Percentiles rank a stretch among this genome's conserved stretches.
Conservation (phyloP, 2,797 vertebrate species). For the Graptemys geographica region DNA sequence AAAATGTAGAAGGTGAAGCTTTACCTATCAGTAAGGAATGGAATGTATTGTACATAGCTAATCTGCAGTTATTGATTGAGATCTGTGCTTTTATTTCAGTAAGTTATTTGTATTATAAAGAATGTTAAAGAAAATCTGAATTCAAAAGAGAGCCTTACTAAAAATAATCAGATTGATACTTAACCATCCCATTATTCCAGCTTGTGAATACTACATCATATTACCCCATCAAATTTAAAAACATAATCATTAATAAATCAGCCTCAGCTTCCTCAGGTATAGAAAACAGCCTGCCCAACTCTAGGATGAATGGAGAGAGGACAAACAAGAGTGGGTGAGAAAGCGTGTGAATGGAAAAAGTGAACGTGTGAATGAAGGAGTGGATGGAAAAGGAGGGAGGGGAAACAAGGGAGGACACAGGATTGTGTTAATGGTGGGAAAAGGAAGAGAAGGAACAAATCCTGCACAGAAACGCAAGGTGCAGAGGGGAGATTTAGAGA, state of each 20-base stretch:
- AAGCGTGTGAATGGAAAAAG: background rate
- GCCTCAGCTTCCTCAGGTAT: background rate
- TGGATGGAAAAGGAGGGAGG: background rate
- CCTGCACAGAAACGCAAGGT: background rate
- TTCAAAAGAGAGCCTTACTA: background rate
- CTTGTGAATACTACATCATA: background rate
- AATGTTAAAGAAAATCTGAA: conserved; percentile 29
- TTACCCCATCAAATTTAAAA: background rate
- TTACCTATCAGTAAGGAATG: conserved; percentile 20
- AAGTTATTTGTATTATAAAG: conserved; percentile 20
- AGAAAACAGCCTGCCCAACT: background rate
- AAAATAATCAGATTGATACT: background rate
- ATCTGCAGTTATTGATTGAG: background rate
- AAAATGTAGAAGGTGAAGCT: background rate
- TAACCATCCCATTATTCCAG: conserved; percentile 15
- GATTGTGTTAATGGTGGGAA: background rate
- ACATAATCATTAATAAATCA: background rate
- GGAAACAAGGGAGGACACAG: background rate
- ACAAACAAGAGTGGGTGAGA: background rate
- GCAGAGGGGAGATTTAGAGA: conserved; percentile 31
- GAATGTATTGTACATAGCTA: conserved; percentile 19
- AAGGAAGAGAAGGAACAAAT: background rate
- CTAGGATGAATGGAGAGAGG: background rate
- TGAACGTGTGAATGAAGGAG: background rate
- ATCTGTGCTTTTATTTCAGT: background rate